Conservation (phyloP, 2,888 invertebrate genomes). For the Oscheius sp. region DNA sequence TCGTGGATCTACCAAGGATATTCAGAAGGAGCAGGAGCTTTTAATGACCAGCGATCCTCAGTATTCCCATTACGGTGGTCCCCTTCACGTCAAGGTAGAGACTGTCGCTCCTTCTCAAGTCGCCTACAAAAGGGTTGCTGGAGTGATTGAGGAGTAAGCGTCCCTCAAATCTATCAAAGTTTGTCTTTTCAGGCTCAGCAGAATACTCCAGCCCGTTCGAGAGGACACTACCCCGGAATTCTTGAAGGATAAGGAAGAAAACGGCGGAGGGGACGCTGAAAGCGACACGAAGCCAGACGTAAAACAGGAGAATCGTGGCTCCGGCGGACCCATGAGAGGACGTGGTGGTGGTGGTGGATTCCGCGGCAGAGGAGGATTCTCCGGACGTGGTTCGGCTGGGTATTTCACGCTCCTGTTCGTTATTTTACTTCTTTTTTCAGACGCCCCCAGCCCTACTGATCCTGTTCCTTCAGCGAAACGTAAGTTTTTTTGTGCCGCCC, state of each 20-base stretch:
- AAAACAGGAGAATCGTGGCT: neutral
- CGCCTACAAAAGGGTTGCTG: slow-evolving; percentile 71
- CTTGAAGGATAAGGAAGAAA: slow-evolving; percentile 42
- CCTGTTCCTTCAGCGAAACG: neutral
- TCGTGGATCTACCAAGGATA: slow-evolving; percentile 72
- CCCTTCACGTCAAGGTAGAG: slow-evolving; percentile 73
- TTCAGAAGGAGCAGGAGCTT: slow-evolving; percentile 69
- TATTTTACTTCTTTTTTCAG: neutral
- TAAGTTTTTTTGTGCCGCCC: no score
- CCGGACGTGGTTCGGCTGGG: slow-evolving; percentile 23
- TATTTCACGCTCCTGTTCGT: neutral
- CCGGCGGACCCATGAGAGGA: slow-evolving; percentile 38
- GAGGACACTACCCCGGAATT: slow-evolving; percentile 57
- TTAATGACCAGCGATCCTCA: slow-evolving; percentile 72
- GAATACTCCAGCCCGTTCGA: slow-evolving; percentile 41
- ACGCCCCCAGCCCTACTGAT: slow-evolving; percentile 26
- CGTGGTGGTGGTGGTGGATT: slow-evolving; percentile 28
- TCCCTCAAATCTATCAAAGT: no score
- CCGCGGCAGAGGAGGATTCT: slow-evolving; percentile 19
- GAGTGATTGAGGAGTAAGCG: slow-evolving; percentile 63
- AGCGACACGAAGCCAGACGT: neutral
- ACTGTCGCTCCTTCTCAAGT: slow-evolving; percentile 70
- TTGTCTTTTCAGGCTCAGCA: neutral
- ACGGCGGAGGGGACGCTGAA: slow-evolving; percentile 27
- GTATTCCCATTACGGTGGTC: slow-evolving; percentile 72